Conservation (phyloP, 2,797 vertebrate species). For the Mallotus villosus region DNA sequence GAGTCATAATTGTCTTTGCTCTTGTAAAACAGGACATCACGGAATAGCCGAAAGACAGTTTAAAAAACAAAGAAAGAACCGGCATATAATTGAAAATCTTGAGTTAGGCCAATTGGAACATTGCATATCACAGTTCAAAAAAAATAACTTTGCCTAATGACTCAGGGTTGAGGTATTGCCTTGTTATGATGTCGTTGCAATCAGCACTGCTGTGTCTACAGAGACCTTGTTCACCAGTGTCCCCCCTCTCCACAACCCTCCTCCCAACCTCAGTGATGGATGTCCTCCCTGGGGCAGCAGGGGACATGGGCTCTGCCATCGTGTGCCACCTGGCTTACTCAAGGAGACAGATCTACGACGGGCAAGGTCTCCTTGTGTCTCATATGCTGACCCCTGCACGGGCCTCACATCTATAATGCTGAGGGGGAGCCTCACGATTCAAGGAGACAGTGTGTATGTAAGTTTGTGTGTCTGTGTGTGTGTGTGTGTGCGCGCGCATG, state of each 20-base stretch:
- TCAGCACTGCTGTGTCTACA: neutral
- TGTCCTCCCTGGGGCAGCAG: neutral
- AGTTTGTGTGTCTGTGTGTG: slow-evolving; percentile 4
- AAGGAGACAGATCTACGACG: slow-evolving; percentile 9
- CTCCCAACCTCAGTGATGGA: neutral
- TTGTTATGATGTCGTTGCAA: neutral
- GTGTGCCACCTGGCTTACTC: neutral
- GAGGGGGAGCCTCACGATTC: neutral
- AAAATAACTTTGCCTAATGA: neutral
- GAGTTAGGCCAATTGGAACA: neutral
- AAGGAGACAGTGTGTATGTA: slow-evolving; percentile 2
- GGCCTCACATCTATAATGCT: slow-evolving; percentile 5
- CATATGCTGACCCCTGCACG: neutral
- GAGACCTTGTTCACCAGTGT: neutral
- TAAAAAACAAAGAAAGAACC: neutral
- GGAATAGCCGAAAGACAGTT: neutral
- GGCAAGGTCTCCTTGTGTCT: neutral
- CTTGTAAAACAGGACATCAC: neutral
- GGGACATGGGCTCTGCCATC: neutral
- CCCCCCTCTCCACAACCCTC: neutral
- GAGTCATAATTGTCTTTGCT: slow-evolving; percentile 20
- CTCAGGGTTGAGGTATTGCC: neutral
- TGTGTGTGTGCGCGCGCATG: too few species aligned
- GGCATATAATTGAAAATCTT: neutral
- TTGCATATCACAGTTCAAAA: neutral